Conservation (phyloP, 37 sponge, comb jelly and placozoan species). For the Bolinopsis microptera region DNA sequence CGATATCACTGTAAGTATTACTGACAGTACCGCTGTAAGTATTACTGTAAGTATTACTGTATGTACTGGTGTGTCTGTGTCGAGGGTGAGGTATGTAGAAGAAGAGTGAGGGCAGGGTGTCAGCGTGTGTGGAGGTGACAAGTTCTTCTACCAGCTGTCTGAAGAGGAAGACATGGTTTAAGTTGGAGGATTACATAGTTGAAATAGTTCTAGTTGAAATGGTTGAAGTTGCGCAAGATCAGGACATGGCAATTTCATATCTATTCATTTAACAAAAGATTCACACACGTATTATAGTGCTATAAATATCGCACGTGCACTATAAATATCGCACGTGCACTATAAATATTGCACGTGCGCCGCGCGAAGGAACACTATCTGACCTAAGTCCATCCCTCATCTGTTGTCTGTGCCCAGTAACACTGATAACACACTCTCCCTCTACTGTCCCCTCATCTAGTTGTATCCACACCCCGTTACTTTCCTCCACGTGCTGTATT, state of each 20-base stretch:
- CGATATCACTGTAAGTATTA: background rate
- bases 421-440: conserved; percentile 1
- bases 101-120: background rate
- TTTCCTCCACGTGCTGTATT: background rate
- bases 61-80: background rate
- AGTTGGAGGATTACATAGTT: too few species aligned
- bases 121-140: background rate
- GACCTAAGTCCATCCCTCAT: background rate
- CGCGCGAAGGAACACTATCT: too few species aligned
- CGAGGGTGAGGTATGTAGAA: background rate
- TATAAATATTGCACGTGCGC: background rate
- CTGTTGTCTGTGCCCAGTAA: background rate
- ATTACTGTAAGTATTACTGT: background rate
- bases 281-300: too few species aligned
- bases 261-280: too few species aligned
- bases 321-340: too few species aligned
- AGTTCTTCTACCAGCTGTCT: background rate
- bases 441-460: background rate
- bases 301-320: too few species aligned
- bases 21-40: background rate
- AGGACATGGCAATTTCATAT: too few species aligned
- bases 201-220: too few species aligned
- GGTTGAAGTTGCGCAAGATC: too few species aligned
- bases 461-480: background rate
- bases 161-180: too few species aligned